Conservation (phyloP, 2,113 vertebrate genomes). For the Phasianus colchicus region DNA sequence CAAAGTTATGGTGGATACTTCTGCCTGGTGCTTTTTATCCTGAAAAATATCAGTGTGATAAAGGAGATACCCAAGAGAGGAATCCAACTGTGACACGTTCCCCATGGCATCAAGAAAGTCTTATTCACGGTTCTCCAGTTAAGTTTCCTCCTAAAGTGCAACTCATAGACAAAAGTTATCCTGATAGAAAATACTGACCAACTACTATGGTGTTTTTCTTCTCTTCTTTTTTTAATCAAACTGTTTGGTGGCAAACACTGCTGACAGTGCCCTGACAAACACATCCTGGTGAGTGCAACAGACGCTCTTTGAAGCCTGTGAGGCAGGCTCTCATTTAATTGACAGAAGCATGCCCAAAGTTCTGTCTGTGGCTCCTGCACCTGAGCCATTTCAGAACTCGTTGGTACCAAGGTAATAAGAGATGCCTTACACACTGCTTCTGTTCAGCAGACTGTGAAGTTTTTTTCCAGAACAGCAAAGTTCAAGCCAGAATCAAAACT, state of each 20-base stretch:
- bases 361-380: neutral
- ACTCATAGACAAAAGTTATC: neutral
- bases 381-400: neutral
- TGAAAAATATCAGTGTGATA: neutral
- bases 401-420: neutral
- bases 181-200: neutral
- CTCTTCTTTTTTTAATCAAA: neutral
- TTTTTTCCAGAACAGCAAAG: neutral
- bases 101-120: neutral
- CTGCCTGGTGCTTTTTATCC: neutral
- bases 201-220: neutral
- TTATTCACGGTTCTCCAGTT: neutral
- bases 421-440: neutral
- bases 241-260: neutral
- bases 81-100: neutral
- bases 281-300: neutral
- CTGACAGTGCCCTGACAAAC: neutral
- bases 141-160: neutral
- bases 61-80: neutral
- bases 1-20: neutral
- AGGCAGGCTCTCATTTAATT: neutral
- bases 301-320: neutral
- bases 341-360: neutral
- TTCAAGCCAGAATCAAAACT: constrained; percentile 2
- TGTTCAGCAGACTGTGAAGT: neutral